Evolutionary conservation across 2,113 vertebrate genomes (phyloP).

Genomic region (Cisticola juncidis): DNA sequence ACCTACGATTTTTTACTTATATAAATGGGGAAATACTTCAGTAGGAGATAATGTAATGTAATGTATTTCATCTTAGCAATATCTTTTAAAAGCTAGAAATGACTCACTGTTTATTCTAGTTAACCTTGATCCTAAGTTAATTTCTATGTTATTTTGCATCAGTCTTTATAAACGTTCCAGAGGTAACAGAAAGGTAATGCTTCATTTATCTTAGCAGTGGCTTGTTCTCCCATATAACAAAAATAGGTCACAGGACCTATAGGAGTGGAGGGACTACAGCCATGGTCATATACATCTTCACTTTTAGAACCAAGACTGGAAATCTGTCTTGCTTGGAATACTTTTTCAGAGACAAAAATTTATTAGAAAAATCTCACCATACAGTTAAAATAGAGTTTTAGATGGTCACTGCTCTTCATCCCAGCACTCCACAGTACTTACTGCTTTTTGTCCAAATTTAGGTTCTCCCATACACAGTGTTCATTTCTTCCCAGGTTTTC

Average conservation of each 20-base stretch:
- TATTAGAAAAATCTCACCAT: not conserved
- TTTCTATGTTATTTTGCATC: not conserved
- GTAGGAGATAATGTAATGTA: not conserved
- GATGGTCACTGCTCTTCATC: not conserved
- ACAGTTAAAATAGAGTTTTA: not conserved
- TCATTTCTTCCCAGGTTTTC: no score
- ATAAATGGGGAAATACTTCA: not conserved
- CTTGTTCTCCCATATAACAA: not conserved
- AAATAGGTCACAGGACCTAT: not conserved
- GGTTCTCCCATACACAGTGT: not conserved
- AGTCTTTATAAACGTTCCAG: not conserved
- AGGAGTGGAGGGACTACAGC: not conserved
- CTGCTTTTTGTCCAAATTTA: not conserved
- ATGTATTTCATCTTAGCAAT: not conserved
- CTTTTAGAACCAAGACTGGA: not conserved
- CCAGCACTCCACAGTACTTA: not conserved
- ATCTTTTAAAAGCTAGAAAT: not conserved
- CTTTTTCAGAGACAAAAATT: not conserved
- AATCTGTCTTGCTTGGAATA: not conserved
- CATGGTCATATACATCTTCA: not conserved
- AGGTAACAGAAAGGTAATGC: not conserved
- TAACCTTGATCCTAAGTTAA: constrained; percentile 8
- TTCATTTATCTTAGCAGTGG: not conserved
- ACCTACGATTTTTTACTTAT: not conserved
- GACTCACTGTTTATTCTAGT: not conserved